These are phyloP conservation scores for Subacronicta megacephala DNA, from an alignment of 2,888 invertebrate genomes.

Conservation along the genomic window DNA sequence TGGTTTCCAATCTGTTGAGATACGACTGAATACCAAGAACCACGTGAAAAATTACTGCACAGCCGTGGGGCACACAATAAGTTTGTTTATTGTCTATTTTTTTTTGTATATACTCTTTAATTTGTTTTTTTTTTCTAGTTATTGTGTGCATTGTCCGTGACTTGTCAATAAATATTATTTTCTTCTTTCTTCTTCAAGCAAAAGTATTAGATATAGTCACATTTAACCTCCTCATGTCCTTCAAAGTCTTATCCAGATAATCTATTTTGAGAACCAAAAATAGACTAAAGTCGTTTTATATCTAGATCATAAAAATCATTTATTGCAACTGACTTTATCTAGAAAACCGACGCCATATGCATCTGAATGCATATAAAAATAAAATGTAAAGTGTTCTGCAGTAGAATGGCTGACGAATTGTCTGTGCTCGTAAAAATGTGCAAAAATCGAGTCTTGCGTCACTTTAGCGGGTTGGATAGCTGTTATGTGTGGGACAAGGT, in stretches of 20 bases:
- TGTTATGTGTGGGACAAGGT: slow-evolving; percentile 46
- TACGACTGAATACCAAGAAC: no score
- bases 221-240: slow-evolving; percentile 10
- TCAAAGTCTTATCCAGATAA: slow-evolving; percentile 2
- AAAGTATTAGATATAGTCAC: no score
- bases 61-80: no score
- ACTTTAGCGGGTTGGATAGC: slow-evolving; percentile 54
- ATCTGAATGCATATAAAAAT: slow-evolving; percentile 47
- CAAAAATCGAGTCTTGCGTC: slow-evolving; percentile 80
- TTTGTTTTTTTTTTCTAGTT: no score
- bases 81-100: no score
- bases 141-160: no score
- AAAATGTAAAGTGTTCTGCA: slow-evolving; percentile 40
- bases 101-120: no score
- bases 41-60: no score
- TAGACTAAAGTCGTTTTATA: slow-evolving; percentile 14
- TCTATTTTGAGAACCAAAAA: slow-evolving; percentile 7
- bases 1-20: no score
- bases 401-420: slow-evolving; percentile 46
- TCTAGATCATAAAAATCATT: slow-evolving; percentile 23
- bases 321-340: slow-evolving; percentile 17
- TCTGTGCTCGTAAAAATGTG: slow-evolving; percentile 74
- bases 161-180: no score
- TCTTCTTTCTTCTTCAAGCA: no score
- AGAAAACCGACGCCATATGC: slow-evolving; percentile 42